Percentiles rank a stretch among this genome's conserved stretches.
Conservation (phyloP, 2,797 vertebrate species). For the Phoeniculus purpureus region DNA sequence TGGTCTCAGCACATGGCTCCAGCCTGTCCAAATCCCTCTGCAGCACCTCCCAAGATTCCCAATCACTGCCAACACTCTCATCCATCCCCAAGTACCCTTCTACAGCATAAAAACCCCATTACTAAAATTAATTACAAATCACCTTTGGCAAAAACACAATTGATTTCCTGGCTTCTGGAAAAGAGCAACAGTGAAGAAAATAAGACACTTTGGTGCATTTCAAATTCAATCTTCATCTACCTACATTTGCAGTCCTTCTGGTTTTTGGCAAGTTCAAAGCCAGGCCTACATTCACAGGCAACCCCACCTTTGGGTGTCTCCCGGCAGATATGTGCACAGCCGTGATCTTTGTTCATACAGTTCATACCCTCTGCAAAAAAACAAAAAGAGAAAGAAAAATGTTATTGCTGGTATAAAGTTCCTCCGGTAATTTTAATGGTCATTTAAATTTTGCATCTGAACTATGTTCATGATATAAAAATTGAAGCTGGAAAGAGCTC, state of each 20-base stretch:
- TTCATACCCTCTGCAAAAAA: slow-evolving; percentile 84
- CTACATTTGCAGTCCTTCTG: slow-evolving; percentile 97
- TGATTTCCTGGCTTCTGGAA: background rate
- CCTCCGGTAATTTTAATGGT: background rate
- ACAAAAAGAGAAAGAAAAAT: slow-evolving; percentile 33
- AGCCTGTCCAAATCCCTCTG: too few relatives aligned
- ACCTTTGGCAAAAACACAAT: background rate
- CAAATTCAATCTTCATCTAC: slow-evolving; percentile 81
- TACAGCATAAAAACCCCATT: background rate
- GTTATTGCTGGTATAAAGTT: slow-evolving; percentile 1
- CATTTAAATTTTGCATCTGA: background rate
- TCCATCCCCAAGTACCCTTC: background rate
- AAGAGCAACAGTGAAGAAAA: slow-evolving; percentile 42
- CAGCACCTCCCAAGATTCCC: too few relatives aligned
- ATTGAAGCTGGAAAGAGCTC: background rate
- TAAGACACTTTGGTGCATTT: slow-evolving; percentile 33
- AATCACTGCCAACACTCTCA: background rate
- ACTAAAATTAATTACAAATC: background rate
- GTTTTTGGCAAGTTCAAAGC: slow-evolving; percentile 96
- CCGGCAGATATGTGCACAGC: slow-evolving; percentile 97
- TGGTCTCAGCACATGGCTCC: too few relatives aligned
- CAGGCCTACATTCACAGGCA: slow-evolving; percentile 96
- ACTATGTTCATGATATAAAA: background rate
- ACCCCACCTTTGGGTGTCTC: slow-evolving; percentile 97
- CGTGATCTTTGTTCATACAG: slow-evolving; percentile 99